A percentile compares a stretch with the other conserved stretches of the same genome.
phyloP scores from a whole-genome alignment of 2,888 invertebrate genomes.

The Cremastinae sp. region DNA sequence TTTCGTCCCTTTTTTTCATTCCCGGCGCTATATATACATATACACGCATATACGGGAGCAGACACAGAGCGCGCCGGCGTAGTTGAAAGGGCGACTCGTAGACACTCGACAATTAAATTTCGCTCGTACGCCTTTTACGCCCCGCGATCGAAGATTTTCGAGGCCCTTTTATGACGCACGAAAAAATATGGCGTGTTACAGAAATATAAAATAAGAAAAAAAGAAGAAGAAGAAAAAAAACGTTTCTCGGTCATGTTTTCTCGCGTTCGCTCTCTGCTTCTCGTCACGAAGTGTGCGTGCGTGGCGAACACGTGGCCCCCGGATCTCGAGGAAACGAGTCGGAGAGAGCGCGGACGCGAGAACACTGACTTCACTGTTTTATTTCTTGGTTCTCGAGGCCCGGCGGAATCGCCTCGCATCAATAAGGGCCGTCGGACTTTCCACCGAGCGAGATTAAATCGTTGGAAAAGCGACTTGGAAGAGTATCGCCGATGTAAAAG shows the following conservation, averaged over 20 bases:
- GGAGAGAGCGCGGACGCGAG: slow-evolving; percentile 22
- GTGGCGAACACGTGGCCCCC: slow-evolving; percentile 74
- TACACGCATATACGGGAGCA: background rate
- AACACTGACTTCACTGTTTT: slow-evolving; percentile 73
- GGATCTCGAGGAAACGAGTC: slow-evolving; percentile 3
- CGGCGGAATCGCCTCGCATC: slow-evolving; percentile 1
- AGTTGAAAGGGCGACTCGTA: slow-evolving; percentile 30
- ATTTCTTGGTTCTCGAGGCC: slow-evolving; percentile 6
- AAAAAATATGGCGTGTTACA: slow-evolving; percentile 4
- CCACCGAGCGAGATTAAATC: background rate
- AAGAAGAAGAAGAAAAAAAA: too few relatives aligned
- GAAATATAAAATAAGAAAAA: too few relatives aligned
- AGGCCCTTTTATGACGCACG: slow-evolving; percentile 1
- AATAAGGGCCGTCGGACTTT: slow-evolving; percentile 6
- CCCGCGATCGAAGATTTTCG: slow-evolving; percentile 12
- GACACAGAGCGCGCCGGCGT: background rate
- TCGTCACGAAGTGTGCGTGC: slow-evolving; percentile 66
- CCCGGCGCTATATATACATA: too few relatives aligned
- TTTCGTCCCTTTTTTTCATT: slow-evolving; percentile 16
- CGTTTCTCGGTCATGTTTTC: slow-evolving; percentile 11
- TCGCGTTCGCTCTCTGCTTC: slow-evolving; percentile 69
- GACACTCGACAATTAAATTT: slow-evolving; percentile 20
- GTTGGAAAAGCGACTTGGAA: background rate
- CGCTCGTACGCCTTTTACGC: slow-evolving; percentile 9
- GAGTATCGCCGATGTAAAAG: background rate